phyloP scores from a whole-genome alignment of 2,113 vertebrate species.

The Psettodes erumei region DNA sequence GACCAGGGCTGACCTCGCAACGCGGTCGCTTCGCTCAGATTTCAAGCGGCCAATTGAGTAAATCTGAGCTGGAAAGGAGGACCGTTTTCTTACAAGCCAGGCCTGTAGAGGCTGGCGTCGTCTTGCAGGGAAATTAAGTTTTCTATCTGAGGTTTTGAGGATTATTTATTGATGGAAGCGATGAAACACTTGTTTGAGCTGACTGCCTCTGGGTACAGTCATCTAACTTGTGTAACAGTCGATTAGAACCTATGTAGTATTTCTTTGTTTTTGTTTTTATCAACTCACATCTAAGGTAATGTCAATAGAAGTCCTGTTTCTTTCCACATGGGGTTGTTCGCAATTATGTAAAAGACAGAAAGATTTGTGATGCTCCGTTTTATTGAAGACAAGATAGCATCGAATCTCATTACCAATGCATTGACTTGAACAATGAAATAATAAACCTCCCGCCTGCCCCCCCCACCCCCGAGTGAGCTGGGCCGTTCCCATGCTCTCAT shows the following conservation, averaged over 20 bases:
- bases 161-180: not conserved
- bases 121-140: not conserved
- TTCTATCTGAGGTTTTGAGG: not conserved
- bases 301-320: not conserved
- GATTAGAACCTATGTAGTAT: conserved; percentile 21
- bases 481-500: not conserved
- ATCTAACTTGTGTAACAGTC: conserved; percentile 11
- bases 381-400: conserved; percentile 17
- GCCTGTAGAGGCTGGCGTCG: not conserved
- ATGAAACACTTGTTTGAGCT: conserved; percentile 19
- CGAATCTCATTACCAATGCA: conserved; percentile 15
- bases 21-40: conserved; percentile 53
- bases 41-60: conserved; percentile 47
- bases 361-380: not conserved
- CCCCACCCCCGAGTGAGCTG: too few relatives aligned
- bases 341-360: conserved; percentile 10
- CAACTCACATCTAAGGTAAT: not conserved
- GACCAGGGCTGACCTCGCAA: conserved; percentile 55
- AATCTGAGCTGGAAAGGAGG: conserved; percentile 21
- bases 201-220: not conserved
- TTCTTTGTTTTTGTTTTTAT: conserved; percentile 28
- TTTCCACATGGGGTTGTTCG: not conserved
- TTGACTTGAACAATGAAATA: conserved; percentile 21
- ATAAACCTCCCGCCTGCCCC: conserved; percentile 23
- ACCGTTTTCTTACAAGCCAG: not conserved